phyloP scores from a whole-genome alignment of 2,113 vertebrate genomes.

The Lepisosteus oculatus region DNA sequence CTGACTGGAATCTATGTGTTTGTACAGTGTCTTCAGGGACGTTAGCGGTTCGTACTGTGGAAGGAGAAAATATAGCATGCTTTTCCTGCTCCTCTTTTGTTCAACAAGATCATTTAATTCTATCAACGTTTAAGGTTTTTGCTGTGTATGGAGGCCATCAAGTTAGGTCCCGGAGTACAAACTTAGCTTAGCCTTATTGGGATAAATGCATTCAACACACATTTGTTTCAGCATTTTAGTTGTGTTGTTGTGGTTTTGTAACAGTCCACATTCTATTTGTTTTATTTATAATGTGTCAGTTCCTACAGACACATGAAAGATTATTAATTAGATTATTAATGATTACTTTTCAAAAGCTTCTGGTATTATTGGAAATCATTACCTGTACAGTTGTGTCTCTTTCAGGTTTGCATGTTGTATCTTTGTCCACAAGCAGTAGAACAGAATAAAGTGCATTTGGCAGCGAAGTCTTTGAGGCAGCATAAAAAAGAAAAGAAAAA shows the following conservation, averaged over 20 bases:
- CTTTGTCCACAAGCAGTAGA: slow-evolving; percentile 72
- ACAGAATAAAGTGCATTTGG: slow-evolving; percentile 70
- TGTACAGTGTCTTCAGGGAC: slow-evolving; percentile 72
- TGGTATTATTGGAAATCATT: slow-evolving; percentile 16
- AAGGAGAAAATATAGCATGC: not conserved
- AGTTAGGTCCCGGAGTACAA: too few species aligned
- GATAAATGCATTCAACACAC: too few species aligned
- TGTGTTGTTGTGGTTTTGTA: too few species aligned
- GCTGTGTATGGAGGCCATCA: too few species aligned
- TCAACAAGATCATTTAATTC: too few species aligned
- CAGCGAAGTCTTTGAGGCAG: slow-evolving; percentile 41
- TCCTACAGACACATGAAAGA: not conserved
- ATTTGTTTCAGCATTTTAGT: too few species aligned
- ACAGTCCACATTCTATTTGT: not conserved
- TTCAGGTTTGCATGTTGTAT: slow-evolving; percentile 60
- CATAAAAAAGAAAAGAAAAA: slow-evolving; percentile 16
- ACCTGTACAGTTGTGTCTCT: slow-evolving; percentile 66
- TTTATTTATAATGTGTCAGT: not conserved
- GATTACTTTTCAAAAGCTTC: not conserved
- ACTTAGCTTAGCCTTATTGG: too few species aligned
- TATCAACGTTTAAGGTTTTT: too few species aligned
- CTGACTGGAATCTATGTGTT: slow-evolving; percentile 71
- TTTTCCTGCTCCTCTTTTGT: too few species aligned
- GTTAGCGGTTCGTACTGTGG: slow-evolving; percentile 70
- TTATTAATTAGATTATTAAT: not conserved